Percentiles rank a stretch among this genome's conserved stretches.
These are phyloP conservation scores for Sclerodermus sp. DNA, from an alignment of 2,888 invertebrate genomes.

Conservation along the genomic window DNA sequence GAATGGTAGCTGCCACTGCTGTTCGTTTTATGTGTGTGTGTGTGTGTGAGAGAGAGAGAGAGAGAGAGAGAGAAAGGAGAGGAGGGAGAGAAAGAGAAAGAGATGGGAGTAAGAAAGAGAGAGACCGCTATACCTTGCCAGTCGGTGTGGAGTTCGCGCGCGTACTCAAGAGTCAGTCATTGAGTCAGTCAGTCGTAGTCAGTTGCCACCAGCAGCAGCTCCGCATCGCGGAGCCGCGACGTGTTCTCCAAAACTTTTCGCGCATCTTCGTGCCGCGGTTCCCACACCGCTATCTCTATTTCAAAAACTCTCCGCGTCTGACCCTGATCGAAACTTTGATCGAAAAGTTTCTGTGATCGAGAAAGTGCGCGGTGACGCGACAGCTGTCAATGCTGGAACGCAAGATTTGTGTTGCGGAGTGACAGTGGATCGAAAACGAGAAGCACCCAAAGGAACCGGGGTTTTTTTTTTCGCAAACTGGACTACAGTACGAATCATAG, in stretches of 20 bases:
- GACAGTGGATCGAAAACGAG: too few species aligned
- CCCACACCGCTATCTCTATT: too few species aligned
- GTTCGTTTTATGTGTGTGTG: background rate
- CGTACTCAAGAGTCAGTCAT: conserved; percentile 25
- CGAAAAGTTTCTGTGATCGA: too few species aligned
- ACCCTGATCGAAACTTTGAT: too few species aligned
- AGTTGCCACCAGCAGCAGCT: conserved; percentile 16
- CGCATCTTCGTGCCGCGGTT: conserved; percentile 20
- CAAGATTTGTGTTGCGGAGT: too few species aligned
- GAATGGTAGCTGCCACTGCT: too few species aligned
- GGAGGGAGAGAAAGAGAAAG: conserved; percentile 18
- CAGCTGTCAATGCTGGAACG: too few species aligned
- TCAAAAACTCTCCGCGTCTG: too few species aligned
- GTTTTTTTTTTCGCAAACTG: conserved; percentile 12
- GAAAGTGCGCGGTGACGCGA: too few species aligned
- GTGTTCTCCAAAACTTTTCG: conserved; percentile 12
- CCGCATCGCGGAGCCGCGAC: conserved; percentile 19
- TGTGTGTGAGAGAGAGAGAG: conserved; percentile 10
- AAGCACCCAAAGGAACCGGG: too few species aligned
- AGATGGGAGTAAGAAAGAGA: conserved; percentile 29
- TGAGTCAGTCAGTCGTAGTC: conserved; percentile 23
- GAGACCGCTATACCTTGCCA: conserved; percentile 12
- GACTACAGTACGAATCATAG: conserved; percentile 15
- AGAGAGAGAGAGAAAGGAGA: conserved; percentile 21
- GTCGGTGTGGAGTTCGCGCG: conserved; percentile 27